Base-by-base conservation (phyloP, 2,113 vertebrate species). In the Saccopteryx leptura region DNA sequence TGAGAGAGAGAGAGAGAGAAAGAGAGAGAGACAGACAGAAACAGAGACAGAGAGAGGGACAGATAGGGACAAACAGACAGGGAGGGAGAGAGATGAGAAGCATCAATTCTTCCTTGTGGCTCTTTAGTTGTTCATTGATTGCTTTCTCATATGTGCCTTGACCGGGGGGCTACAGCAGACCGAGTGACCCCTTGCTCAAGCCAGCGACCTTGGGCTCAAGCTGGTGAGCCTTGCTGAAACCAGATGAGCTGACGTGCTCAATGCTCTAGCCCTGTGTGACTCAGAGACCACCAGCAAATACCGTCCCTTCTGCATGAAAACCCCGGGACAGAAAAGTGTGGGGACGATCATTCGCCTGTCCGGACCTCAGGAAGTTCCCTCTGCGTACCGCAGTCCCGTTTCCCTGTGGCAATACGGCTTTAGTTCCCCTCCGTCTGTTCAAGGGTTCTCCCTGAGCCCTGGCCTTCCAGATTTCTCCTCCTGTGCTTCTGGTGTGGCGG, bases 401-500 rank as follows among this genome's bases (percentile, higher is more conserved):
- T 7, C 63, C 50, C 24, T 94, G 69, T 9, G 86, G 50, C 2
- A 24, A 63, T 24, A 0, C 0, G 24, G 33, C 6, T 46, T 66
- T 39, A 39, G 39, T 69, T 33, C 60, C 65, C 4, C 68, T 17
- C n/a, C 39, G 1, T 88, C 18, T 11, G 14, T 39, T 33, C 75
- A 69, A 71, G 84, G 85, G 71, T 50, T 81, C 17, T 14, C 63
- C 90, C 63, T 76, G 56, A 71, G 90, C 63, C 13, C 50, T 88
- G 88, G 91, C 85, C 94, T 79, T 91, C 93, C 66, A 31, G 31
- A 72, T 94, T 90, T 84, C 88, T 88, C 5, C 4, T 82, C 95
- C 46, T 87, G 60, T 82, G 5, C 52, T 93, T n/a, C 1, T 21
- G 88, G 5, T 65, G 6, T 71, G 68, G 18, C 63, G 50, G 28